Conservation (phyloP, 2,113 vertebrate genomes). For the Numenius arquata region DNA sequence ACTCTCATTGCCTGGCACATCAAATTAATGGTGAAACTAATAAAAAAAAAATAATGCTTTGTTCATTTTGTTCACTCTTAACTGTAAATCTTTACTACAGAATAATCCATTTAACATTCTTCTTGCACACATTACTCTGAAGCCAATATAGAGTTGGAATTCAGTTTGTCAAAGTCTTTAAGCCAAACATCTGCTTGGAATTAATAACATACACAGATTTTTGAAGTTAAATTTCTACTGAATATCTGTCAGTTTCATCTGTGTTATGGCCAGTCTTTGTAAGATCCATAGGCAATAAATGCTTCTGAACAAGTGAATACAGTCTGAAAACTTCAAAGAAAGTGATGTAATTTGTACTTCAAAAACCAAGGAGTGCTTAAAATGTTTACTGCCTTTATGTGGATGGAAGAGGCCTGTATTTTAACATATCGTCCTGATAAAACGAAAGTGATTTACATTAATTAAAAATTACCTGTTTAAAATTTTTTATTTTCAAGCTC, state of each 20-base stretch:
- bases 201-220: neutral
- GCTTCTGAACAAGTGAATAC: neutral
- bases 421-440: too few relatives aligned
- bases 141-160: neutral
- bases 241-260: neutral
- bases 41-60: neutral
- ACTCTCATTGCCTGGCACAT: neutral
- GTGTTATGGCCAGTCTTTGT: neutral
- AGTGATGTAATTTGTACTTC: neutral
- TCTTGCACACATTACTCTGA: neutral
- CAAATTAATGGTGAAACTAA: neutral
- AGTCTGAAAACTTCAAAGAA: neutral
- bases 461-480: neutral
- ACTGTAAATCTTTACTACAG: neutral
- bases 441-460: neutral
- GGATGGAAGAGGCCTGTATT: neutral
- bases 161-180: neutral
- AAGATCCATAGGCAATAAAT: neutral
- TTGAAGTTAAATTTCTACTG: neutral
- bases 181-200: conserved; percentile 52
- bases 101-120: neutral
- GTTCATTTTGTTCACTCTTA: neutral
- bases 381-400: neutral
- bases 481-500: neutral
- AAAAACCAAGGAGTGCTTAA: neutral